Base-by-base conservation (phyloP, 2,888 invertebrate species). In the Tetanocera ferruginea region DNA sequence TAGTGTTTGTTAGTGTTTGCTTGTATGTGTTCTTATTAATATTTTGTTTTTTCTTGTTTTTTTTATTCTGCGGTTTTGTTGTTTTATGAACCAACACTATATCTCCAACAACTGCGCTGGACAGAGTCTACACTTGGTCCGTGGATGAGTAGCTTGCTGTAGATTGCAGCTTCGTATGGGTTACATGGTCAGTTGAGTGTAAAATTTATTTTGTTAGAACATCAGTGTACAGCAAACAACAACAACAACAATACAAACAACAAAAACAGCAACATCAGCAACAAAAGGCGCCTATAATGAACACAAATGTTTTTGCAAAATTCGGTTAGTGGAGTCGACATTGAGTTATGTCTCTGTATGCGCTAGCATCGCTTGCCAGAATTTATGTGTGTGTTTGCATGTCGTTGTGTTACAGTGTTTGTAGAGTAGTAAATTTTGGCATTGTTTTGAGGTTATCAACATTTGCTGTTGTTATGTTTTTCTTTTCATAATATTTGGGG, bases 191-290 rank as follows among this genome's bases (percentile, higher is more conserved):
- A 80, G 78, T 73, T 77, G 57, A 76, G 72, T 77, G 75, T 67
- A 62, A 76, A 80, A 80, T 80, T 80, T 79, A 80, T 80, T 66
- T 72, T 55, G 62, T 70, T 57, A 52, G 23, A 43, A 76, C 55
- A 76, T 67, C 55, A 25, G 52, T 34, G 67, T 43, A n/a, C 64
- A 28, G 19, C 37, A 19, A n/a, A 23, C 69, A 76, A 34, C 52
- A 52, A 25, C 66, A 70, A 43, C 43, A 69, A 43, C 66, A n/a
- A n/a, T n/a, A n/a, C 69, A 74, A n/a, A n/a, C n/a, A n/a, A 51
- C 11, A 52, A 55, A 17, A 28, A 28, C 62, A 77, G 43, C 19
- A 28, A 62, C 14, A 62, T 9, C 49, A 25, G 25, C 51, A 69
- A 70, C 60, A 60, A 57, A 62, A 60, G 52, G 62, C 55, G 23